phyloP scores from a whole-genome alignment of 2,797 vertebrate species.

The Fringilla coelebs region DNA sequence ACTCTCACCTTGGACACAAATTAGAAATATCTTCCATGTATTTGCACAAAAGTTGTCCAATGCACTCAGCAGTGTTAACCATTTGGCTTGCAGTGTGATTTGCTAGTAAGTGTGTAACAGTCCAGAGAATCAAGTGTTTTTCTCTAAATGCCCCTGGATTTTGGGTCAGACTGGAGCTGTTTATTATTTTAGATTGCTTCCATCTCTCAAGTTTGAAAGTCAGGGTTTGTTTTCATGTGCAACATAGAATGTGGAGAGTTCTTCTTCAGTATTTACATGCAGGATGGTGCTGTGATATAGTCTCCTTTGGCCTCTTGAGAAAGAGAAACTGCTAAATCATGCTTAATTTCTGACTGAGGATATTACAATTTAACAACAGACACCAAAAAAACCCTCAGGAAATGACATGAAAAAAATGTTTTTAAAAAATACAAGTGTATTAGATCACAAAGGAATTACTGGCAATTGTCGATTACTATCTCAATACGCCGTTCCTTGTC shows the following conservation, averaged over 20 bases:
- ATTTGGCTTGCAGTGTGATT: neutral
- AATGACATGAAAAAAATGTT: neutral
- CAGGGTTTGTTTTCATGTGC: neutral
- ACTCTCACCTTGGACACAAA: neutral
- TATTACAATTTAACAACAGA: neutral
- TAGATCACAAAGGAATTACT: neutral
- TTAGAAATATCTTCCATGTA: neutral
- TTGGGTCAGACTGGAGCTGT: neutral
- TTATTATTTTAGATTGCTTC: neutral
- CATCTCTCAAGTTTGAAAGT: accelerated
- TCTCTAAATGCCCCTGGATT: neutral
- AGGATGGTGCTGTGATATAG: neutral
- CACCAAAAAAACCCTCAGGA: neutral
- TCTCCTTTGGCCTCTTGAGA: neutral
- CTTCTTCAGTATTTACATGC: neutral
- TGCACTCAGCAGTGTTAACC: neutral
- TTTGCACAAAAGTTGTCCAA: neutral
- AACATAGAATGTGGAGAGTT: neutral
- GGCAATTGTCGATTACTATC: neutral
- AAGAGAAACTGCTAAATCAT: neutral
- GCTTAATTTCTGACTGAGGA: neutral
- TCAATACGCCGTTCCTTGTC: neutral
- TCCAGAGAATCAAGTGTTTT: neutral
- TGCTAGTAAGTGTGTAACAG: neutral
- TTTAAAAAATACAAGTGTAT: neutral